Percentiles rank a stretch among this genome's conserved stretches.
Conservation (phyloP, 2,797 vertebrate genomes). For the Macrochelys suwanniensis region DNA sequence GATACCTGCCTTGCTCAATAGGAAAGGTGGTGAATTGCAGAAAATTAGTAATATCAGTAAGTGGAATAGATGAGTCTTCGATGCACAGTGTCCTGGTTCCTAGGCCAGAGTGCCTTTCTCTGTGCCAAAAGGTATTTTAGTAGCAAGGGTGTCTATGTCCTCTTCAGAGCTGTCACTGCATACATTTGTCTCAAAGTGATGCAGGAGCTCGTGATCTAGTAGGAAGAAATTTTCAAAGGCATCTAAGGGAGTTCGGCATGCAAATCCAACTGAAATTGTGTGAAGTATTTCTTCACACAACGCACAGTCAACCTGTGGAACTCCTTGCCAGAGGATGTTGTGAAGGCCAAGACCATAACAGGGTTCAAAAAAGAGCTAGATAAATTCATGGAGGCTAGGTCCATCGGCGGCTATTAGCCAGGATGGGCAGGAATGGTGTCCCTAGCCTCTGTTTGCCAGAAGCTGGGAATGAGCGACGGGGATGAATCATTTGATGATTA, state of each 20-base stretch:
- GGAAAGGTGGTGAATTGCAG: neutral
- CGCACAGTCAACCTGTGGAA: too few species aligned
- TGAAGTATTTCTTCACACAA: too few species aligned
- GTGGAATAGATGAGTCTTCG: neutral
- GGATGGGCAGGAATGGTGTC: too few species aligned
- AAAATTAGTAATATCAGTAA: neutral
- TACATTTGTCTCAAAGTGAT: neutral
- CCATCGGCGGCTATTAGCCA: too few species aligned
- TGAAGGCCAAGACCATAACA: too few species aligned
- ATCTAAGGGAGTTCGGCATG: neutral
- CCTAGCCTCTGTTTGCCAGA: too few species aligned
- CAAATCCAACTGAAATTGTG: neutral
- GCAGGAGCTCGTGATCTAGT: neutral
- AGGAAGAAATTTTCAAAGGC: neutral
- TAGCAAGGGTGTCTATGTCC: neutral
- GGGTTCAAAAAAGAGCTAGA: too few species aligned
- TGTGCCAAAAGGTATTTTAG: neutral
- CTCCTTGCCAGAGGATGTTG: too few species aligned
- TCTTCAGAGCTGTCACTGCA: neutral
- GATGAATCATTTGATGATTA: too few species aligned
- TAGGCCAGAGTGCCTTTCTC: neutral
- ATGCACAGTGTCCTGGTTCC: neutral
- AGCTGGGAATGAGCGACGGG: too few species aligned
- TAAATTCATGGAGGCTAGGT: too few species aligned
- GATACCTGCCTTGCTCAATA: neutral